A percentile compares a stretch with the other conserved stretches of the same genome.
Conservation (phyloP, 2,797 vertebrate genomes). For the Philypnodon macrostomus region DNA sequence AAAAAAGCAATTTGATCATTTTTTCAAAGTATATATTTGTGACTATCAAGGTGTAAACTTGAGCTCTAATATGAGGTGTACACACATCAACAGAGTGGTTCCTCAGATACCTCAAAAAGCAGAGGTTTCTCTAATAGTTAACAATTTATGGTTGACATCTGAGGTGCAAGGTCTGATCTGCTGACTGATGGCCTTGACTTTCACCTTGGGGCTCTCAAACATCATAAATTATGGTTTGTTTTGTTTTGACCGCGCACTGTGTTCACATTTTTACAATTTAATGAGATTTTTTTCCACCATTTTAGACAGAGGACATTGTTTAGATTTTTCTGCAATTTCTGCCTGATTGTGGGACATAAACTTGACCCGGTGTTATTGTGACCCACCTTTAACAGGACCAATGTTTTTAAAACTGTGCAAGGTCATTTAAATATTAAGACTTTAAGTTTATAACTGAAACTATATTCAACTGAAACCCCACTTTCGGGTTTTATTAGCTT, state of each 20-base stretch:
- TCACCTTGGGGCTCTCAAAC: slow-evolving; percentile 12
- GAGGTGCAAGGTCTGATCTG: slow-evolving; percentile 24
- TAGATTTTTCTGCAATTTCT: too few relatives aligned
- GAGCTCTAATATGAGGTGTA: slow-evolving; percentile 29
- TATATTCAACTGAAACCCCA: too few relatives aligned
- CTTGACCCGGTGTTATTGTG: too few relatives aligned
- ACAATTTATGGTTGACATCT: slow-evolving; percentile 37
- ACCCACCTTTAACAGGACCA: too few relatives aligned
- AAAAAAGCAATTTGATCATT: slow-evolving; percentile 42
- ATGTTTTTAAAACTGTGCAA: too few relatives aligned
- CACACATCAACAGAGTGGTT: slow-evolving; percentile 28
- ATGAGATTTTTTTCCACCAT: slow-evolving; percentile 4
- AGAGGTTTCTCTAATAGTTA: slow-evolving; percentile 8
- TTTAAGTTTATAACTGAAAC: too few relatives aligned
- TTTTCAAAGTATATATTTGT: slow-evolving; percentile 47
- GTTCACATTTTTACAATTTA: neutral
- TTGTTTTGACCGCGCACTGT: slow-evolving; percentile 7
- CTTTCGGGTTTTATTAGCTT: too few relatives aligned
- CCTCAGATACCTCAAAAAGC: slow-evolving; percentile 27
- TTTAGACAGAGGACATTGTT: slow-evolving; percentile 1
- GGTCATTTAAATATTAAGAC: too few relatives aligned
- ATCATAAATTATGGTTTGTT: slow-evolving; percentile 17
- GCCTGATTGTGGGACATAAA: too few relatives aligned
- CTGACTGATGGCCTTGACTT: slow-evolving; percentile 38
- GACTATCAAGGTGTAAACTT: slow-evolving; percentile 43